These are phyloP conservation scores for Muraenolepis orangiensis DNA, from an alignment of 2,797 vertebrate species.

Conservation along the genomic window DNA sequence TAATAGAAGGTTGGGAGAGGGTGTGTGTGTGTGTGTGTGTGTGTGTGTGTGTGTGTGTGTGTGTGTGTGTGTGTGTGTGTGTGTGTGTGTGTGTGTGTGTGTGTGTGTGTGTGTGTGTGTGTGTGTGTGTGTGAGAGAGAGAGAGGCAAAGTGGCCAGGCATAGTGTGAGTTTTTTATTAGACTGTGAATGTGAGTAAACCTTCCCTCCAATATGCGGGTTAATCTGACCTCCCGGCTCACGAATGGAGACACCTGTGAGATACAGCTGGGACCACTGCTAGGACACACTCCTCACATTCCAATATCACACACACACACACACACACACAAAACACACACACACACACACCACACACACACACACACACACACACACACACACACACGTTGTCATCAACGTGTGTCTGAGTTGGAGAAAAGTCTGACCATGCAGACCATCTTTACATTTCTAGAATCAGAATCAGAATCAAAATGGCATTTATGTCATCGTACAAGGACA, in stretches of 20 bases:
- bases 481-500: no score
- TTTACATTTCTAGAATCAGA: no score
- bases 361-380: constrained; percentile 13
- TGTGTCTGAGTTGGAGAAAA: no score
- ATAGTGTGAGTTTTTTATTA: constrained; percentile 65
- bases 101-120: not conserved
- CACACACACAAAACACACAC: constrained; percentile 7
- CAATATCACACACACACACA: constrained; percentile 52
- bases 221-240: constrained; percentile 64
- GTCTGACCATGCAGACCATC: no score
- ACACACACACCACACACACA: constrained; percentile 6
- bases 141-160: not conserved
- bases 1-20: constrained; percentile 54
- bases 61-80: not conserved
- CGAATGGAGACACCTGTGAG: constrained; percentile 56
- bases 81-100: not conserved
- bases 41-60: constrained; percentile 1
- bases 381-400: no score
- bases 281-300: constrained; percentile 49
- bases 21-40: not conserved
- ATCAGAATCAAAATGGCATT: no score
- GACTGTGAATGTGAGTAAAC: constrained; percentile 59
- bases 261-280: constrained; percentile 41
- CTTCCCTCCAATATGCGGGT: constrained; percentile 65
- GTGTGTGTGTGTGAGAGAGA: not conserved